Conservation (phyloP, 2,113 vertebrate species). For the Oreochromis aureus region DNA sequence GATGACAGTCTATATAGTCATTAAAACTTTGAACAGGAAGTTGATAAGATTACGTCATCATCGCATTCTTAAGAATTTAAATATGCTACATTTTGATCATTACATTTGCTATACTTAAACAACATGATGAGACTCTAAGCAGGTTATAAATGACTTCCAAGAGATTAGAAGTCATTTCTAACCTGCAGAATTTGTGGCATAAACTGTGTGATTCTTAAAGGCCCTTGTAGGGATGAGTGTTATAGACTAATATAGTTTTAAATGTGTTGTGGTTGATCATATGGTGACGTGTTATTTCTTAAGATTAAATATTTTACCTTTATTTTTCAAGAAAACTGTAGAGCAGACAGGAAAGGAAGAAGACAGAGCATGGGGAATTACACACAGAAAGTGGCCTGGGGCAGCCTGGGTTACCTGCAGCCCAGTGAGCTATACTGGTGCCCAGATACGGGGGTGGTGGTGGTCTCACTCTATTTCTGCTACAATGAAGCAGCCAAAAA, state of each 20-base stretch:
- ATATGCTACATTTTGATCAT: background rate
- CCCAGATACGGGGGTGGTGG: background rate
- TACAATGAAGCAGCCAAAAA: background rate
- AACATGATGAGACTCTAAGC: background rate
- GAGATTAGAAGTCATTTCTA: background rate
- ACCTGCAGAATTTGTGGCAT: background rate
- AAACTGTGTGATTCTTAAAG: fast-evolving
- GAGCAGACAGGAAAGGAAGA: background rate
- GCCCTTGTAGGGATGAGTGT: background rate
- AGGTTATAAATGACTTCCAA: background rate
- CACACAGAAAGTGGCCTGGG: background rate
- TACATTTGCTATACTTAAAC: background rate
- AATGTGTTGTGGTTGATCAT: background rate
- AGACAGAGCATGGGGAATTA: background rate
- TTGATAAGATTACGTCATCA: background rate
- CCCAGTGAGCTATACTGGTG: background rate
- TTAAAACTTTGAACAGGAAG: background rate
- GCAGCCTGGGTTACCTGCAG: background rate
- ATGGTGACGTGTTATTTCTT: background rate
- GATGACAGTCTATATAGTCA: background rate
- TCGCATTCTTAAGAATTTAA: background rate
- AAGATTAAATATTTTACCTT: background rate
- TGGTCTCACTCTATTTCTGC: background rate
- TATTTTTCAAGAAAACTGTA: background rate
- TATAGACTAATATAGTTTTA: background rate